phyloP scores from a whole-genome alignment of 2,113 vertebrate species.

The Cyphomyrus plagiostoma region DNA sequence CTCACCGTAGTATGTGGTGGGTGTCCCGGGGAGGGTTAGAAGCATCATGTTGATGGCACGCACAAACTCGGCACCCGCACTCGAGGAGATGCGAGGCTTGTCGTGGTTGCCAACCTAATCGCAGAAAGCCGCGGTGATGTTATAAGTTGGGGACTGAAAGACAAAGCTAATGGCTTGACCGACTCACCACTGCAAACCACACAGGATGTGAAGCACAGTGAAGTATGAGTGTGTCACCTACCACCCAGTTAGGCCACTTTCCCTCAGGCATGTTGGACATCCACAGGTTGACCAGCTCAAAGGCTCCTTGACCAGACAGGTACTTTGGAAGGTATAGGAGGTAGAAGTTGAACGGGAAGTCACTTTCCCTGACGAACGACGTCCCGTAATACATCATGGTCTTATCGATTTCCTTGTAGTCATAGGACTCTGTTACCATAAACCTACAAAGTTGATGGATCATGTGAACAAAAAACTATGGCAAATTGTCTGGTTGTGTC shows the following conservation, averaged over 20 bases:
- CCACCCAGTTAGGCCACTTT: slow-evolving; percentile 93
- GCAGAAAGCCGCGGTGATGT: not conserved
- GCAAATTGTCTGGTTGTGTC: not conserved
- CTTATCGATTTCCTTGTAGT: slow-evolving; percentile 64
- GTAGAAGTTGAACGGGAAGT: slow-evolving; percentile 88
- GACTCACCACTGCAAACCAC: not conserved
- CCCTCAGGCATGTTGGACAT: slow-evolving; percentile 86
- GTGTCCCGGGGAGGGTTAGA: slow-evolving; percentile 87
- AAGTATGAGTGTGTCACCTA: slow-evolving; percentile 48
- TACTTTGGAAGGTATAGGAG: slow-evolving; percentile 64
- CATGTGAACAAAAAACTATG: not conserved
- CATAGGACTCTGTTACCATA: slow-evolving; percentile 71
- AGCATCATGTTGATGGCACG: slow-evolving; percentile 85
- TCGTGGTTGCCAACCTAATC: slow-evolving; percentile 80
- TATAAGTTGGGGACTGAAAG: not conserved
- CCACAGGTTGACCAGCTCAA: slow-evolving; percentile 73
- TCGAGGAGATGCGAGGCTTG: slow-evolving; percentile 68
- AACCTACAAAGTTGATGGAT: slow-evolving; percentile 59
- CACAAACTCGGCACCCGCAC: slow-evolving; percentile 63
- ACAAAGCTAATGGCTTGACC: not conserved
- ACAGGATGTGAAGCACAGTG: not conserved
- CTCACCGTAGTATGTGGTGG: slow-evolving; percentile 91
- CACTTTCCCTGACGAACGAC: slow-evolving; percentile 70
- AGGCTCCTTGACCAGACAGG: slow-evolving; percentile 61
- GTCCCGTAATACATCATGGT: slow-evolving; percentile 90